Evolutionary conservation across 2,113 vertebrate species (phyloP).

Genomic region (Origma solitaria): DNA sequence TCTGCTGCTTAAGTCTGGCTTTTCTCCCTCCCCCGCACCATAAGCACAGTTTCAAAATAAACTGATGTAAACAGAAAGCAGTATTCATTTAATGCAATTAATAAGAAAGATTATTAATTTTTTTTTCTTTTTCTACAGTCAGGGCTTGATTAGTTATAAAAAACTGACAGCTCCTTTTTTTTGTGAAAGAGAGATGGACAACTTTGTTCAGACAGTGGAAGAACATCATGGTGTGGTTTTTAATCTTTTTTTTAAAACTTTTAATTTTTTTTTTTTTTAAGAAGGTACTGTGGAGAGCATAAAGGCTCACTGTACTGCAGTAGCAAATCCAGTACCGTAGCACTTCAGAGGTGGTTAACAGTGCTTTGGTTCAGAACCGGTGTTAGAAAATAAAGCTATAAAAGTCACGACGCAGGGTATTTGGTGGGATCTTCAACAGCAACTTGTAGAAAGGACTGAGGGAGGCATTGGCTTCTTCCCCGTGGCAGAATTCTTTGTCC

Average conservation of each 20-base stretch:
- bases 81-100: constrained; percentile 56
- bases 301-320: constrained; percentile 18
- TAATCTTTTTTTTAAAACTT: background rate
- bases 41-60: constrained; percentile 42
- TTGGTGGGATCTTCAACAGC: constrained; percentile 30
- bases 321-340: constrained; percentile 3
- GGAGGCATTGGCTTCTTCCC: background rate
- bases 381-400: constrained; percentile 64
- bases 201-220: constrained; percentile 13
- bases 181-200: background rate
- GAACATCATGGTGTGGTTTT: background rate
- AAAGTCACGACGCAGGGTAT: constrained; percentile 39
- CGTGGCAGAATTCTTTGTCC: background rate
- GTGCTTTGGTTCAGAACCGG: constrained; percentile 61
- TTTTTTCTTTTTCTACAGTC: constrained; percentile 35
- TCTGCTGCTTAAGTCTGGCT: background rate
- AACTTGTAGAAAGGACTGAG: background rate
- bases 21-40: background rate
- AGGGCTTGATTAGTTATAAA: constrained; percentile 26
- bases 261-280: background rate
- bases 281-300: constrained; percentile 19
- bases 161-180: constrained; percentile 22
- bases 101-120: background rate
- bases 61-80: constrained; percentile 48
- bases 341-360: constrained; percentile 55